Base-by-base conservation (phyloP, 1,140 invertebrate genomes). In the Tetragonula clypearis region DNA sequence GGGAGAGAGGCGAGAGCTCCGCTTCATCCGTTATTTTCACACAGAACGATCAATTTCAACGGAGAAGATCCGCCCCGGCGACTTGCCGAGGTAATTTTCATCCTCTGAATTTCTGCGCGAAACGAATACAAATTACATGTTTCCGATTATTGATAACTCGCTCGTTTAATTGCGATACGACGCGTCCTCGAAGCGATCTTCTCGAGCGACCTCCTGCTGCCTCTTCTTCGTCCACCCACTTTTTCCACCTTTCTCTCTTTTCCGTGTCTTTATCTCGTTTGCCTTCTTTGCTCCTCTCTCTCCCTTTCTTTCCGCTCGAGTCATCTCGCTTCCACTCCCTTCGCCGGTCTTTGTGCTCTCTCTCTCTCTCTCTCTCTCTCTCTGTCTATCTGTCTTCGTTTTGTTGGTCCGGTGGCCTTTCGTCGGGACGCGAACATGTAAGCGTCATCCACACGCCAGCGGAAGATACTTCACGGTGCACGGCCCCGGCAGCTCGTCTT, bases 401-500 rank as follows among this genome's bases (percentile, higher is more conserved):
- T 23, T 30, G 30, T 35, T 21, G 30, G 66, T 35, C 66, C 35
- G 68, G 30, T 19, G 30, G 30, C 11, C 69, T 80, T 80, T 66
- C 65, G 12, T 21, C 26, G 6, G 65, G 56, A 76, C 0, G 35
- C 41, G 62, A 56, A n/a, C 58, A 26, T 62, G 78, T n/a, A 41
- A 62, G 73, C 74, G 77, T 87, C 82, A 89, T 86, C 86, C 82
- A 87, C 83, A 87, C 88, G 66, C 58, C 55, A n/a, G 19, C 3
- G 14, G 49, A 78, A 60, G 72, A 84, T 79, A 55, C 76, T 79
- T 78, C 66, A 80, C 76, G 41, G 35, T 69, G 62, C 76, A 71
- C 79, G 88, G 71, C 79, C 35, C 35, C 66, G 30, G 30, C 86
- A 58, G 76, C 78, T 79, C 81, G 86, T 89, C 86, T 90, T 87